Evolutionary conservation across 1,140 invertebrate genomes (phyloP).

Genomic region (Temnothorax nylanderi): DNA sequence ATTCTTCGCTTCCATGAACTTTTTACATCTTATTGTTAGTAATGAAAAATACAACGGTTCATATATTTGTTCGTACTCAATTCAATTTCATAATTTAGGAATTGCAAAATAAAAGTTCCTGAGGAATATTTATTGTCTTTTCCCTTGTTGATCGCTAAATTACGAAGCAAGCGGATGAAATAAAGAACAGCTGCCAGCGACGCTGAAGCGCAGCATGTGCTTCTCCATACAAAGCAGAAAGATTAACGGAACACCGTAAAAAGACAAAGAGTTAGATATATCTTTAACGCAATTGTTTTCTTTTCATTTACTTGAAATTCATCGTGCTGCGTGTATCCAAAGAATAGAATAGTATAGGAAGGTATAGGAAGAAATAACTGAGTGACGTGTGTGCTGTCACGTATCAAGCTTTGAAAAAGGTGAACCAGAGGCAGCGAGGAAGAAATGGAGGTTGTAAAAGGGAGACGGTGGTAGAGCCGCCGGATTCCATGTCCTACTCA

Average conservation of each 20-base stretch:
- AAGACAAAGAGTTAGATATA: constrained; percentile 51
- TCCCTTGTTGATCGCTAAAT: constrained; percentile 5
- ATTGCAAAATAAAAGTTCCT: not conserved
- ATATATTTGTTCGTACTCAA: not conserved
- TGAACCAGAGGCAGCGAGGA: constrained; percentile 31
- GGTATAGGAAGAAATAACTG: constrained; percentile 45
- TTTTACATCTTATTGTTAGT: not conserved
- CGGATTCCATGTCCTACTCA: constrained; percentile 59
- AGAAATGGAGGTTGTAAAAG: constrained; percentile 40
- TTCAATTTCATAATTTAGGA: not conserved
- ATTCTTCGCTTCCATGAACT: not conserved
- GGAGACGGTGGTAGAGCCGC: constrained; percentile 51
- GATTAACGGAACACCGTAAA: constrained; percentile 47
- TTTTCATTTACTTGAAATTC: constrained; percentile 77
- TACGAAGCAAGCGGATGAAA: constrained; percentile 13
- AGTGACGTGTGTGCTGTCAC: constrained; percentile 9
- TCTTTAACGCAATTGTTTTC: constrained; percentile 72
- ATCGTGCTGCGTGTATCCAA: constrained; percentile 62
- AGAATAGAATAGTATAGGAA: constrained; percentile 11
- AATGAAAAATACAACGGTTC: not conserved
- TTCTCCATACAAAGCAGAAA: not conserved
- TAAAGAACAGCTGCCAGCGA: constrained; percentile 13
- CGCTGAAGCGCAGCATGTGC: not conserved
- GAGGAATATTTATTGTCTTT: not conserved
- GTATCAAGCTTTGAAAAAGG: constrained; percentile 48